Evolutionary conservation across 2,113 vertebrate genomes (phyloP), one percentile per base, ranked within the genome.

Genomic region (Gavialis gangeticus): DNA sequence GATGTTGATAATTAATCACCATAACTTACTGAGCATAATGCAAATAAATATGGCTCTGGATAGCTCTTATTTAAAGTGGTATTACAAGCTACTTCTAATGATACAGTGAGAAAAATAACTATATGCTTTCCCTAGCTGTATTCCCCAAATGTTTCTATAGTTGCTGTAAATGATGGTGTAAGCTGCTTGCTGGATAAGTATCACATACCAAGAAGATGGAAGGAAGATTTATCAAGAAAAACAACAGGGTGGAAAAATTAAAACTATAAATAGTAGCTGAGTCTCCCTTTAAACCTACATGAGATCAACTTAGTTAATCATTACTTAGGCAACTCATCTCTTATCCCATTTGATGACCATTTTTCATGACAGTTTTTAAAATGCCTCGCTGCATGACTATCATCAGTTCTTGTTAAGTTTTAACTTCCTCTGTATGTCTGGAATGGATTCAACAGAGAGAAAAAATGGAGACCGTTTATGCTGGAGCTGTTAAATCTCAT

Each of bases 271-370:
- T 59, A 90, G 46, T 1, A 93, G 82, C 5, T 91, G 17, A 75
- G 92, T 85, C 71, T 85, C 56, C 76, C 88, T 85, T 81, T 82
- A 90, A 73, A 64, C 34, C 76, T 58, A 24, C n/a, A 73, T 64
- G 85, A 92, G 91, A 91, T 19, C 71, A 56, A 85, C 73, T 89
- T 90, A 12, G n/a, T 12, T 85, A 93, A 93, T 81, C 28, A 81
- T 84, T 95, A 67, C 75, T 95, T 54, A 30, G 81, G 76, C 85
- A 85, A 64, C 91, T 73, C 80, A 87, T 63, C 76, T 94, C 63
- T 90, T 81, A 79, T 71, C 3, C 11, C 57, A 67, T 54, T 90
- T 87, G 28, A 89, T n/a, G 37, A 58, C 75, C 82, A 93, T 73
- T 80, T 95, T 54, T 81, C 85, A 90, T 77, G 78, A 17, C 54